Evolutionary conservation across 2,113 vertebrate species (phyloP), one percentile per base, ranked within the genome.

Genomic region (Hirundichthys speculiger): DNA sequence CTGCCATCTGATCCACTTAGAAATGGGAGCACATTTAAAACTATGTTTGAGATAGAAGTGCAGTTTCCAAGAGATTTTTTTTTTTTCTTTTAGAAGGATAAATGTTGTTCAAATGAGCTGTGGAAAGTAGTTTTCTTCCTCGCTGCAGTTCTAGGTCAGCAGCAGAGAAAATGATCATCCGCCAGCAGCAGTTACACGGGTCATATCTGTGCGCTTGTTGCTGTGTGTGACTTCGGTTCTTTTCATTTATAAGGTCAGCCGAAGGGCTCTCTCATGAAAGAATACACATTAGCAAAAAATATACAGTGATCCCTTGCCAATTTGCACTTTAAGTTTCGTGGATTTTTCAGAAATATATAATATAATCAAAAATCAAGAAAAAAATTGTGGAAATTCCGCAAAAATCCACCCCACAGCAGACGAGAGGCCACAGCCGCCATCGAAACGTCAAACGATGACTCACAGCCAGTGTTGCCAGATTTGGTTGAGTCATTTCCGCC

Each of bases 91-190:
- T 43, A 68, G 42, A 65, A 50, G 48, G 25, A 58, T 42, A 67
- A 50, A 22, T 25, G 24, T 19, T 21, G 30, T 53, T 25, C 22
- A 40, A 52, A 18, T 16, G 41, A 1, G 46, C 21, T 51, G 20
- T 55, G 56, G 63, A 57, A 73, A 47, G 48, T 14, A 21, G 55
- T 59, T 46, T 61, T 51, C 60, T 41, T 25, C 38, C 47, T 58
- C 27, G 14, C n/a, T 54, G 2, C 7, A 18, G 18, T 75, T 81
- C 64, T 54, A 73, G 70, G 60, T 64, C 66, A 70, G 22, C 39
- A 21, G 16, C 19, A 52, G n/a, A 71, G 53, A 49, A 77, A 75
- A 69, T 63, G 12, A 58, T 62, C 61, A 52, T 21, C 21, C 0
- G 34, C 15, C 22, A 45, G 34, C 18, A 51, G 20, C 47, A 50